Percentiles rank a stretch among this genome's conserved stretches.
Evolutionary conservation across 2,113 vertebrate genomes (phyloP).

Genomic region (Crotalus horridus): DNA sequence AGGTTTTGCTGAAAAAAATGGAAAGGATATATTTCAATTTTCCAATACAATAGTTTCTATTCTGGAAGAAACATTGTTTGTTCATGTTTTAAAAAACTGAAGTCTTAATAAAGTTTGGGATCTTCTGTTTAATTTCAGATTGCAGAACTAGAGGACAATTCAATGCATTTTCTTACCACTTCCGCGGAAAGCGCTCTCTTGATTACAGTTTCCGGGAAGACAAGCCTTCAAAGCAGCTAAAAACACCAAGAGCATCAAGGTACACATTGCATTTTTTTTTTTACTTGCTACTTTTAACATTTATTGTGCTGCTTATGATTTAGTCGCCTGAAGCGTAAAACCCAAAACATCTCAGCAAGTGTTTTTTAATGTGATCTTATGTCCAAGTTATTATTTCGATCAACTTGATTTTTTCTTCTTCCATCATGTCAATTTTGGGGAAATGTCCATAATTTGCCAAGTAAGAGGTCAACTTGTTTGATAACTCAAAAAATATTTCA

Average conservation of each 20-base stretch:
- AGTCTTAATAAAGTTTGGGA: background rate
- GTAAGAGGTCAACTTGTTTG: background rate
- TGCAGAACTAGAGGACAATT: constrained; percentile 96
- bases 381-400: background rate
- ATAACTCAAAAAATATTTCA: background rate
- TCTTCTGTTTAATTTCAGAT: constrained; percentile 70
- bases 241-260: constrained; percentile 52
- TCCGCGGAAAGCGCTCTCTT: constrained; percentile 86
- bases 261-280: constrained; percentile 15
- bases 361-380: background rate
- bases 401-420: background rate
- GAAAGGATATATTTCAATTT: background rate
- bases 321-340: background rate
- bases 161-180: constrained; percentile 90
- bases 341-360: background rate
- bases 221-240: constrained; percentile 49
- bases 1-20: background rate
- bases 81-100: background rate
- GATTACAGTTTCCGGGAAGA: constrained; percentile 87
- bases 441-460: background rate
- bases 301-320: background rate
- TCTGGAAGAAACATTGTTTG: background rate
- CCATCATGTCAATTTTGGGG: background rate
- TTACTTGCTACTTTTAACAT: background rate
- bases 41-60: background rate